Evolutionary conservation across 2,113 vertebrate species (phyloP), one percentile per base, ranked within the genome.

Genomic region (Spilogale gracilis): DNA sequence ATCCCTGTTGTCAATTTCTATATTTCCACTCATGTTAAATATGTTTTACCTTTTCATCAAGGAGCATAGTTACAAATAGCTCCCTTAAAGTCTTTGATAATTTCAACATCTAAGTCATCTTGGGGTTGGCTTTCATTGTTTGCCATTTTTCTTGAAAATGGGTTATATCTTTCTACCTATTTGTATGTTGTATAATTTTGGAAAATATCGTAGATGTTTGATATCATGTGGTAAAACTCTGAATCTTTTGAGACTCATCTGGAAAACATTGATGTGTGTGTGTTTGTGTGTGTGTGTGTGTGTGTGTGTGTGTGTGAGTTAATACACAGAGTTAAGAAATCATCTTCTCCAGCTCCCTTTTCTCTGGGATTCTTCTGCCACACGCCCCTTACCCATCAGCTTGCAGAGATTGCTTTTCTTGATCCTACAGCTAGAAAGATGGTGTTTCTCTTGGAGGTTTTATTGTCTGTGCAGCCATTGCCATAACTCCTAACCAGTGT

Each of bases 211-310:
- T 91, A 56, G 23, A 38, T 3, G 60, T 73, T 93, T 88, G 48
- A 84, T 80, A 54, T 94, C 60, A 48, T 88, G 13, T 21, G 85
- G 43, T 97, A 79, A 95, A 94, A 95, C 5, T 43, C 60, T 74
- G 38, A 95, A 54, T 85, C 32, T 63, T 74, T 94, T 95, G 17
- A 67, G 88, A 84, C 16, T 84, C 48, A 83, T 61, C 38, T 83
- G 38, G 48, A 76, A 93, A 85, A 85, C 85, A 9, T 67, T 82
- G 20, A 18, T 63, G 1, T 78, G 38, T 54, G 12, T 71, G 18
- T 93, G 71, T 45, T 16, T 93, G 32, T 95, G 45, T 74, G 48
- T 73, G n/a, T 71, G 67, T 63, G 50, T 73, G 3, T 74, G n/a
- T 65, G 16, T 27, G 1, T 21, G 32, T 25, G 12, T 93, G 92